phyloP scores from a whole-genome alignment of 53 echinoderm and acorn worm genomes.

The Paracentrotus lividus region DNA sequence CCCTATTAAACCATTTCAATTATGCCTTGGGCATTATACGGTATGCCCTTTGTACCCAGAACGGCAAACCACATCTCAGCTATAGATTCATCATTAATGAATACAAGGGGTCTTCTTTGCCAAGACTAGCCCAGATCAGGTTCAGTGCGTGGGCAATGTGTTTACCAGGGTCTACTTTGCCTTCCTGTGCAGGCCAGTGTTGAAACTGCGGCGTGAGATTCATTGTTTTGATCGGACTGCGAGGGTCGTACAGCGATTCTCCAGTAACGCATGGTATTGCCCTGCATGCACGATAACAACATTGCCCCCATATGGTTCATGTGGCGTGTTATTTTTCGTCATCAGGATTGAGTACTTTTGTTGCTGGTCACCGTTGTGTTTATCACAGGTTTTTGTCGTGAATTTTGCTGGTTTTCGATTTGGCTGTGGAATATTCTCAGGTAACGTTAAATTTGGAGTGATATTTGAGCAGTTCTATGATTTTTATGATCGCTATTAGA shows the following conservation, averaged over 20 bases:
- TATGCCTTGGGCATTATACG: not conserved
- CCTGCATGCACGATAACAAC: not conserved
- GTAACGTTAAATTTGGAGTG: constrained; percentile 20
- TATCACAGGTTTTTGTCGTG: not conserved
- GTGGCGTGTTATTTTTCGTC: not conserved
- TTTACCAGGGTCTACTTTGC: constrained; percentile 42
- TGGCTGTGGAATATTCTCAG: not conserved
- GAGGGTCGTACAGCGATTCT: constrained; percentile 10
- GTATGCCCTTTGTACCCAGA: not conserved
- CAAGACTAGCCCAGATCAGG: constrained; percentile 16
- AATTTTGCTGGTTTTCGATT: not conserved
- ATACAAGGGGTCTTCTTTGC: not conserved
- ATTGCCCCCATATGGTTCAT: constrained; percentile 46
- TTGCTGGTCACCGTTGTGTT: not conserved
- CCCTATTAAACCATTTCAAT: not conserved
- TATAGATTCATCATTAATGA: not conserved
- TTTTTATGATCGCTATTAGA: not conserved
- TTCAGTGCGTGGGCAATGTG: constrained; percentile 57
- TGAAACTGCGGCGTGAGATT: constrained; percentile 29
- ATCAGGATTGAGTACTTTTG: not conserved
- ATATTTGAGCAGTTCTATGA: not conserved
- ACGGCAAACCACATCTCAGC: not conserved
- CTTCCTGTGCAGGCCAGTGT: not conserved
- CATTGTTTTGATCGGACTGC: constrained; percentile 41
- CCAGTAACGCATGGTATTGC: constrained; percentile 11